phyloP scores from a whole-genome alignment of 2,797 vertebrate genomes.

The Oryzias sinensis region DNA sequence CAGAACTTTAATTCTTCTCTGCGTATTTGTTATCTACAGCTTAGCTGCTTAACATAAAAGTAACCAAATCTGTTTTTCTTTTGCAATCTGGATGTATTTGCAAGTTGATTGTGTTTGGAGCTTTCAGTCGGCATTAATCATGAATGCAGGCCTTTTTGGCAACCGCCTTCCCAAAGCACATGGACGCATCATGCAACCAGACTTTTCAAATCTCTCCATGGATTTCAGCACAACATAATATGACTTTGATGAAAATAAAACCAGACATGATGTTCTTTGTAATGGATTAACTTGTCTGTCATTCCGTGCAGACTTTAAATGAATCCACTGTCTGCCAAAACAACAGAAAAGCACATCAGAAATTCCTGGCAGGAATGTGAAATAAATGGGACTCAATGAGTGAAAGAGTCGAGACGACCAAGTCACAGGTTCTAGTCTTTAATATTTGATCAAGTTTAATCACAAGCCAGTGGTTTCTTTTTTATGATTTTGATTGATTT shows the following conservation, averaged over 20 bases:
- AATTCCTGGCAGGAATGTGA: constrained; percentile 31
- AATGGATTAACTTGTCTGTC: constrained; percentile 44
- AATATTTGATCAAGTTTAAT: constrained; percentile 30
- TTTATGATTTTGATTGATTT: constrained; percentile 12
- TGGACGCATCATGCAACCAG: constrained; percentile 30
- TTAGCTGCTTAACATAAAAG: constrained; percentile 19
- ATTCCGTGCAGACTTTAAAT: constrained; percentile 36
- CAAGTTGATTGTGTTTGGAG: constrained; percentile 43
- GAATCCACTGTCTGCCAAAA: constrained; percentile 23
- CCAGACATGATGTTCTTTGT: constrained; percentile 39
- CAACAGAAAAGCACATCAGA: constrained; percentile 26
- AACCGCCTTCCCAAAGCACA: constrained; percentile 18
- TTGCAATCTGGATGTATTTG: constrained; percentile 31
- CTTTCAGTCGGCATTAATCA: constrained; percentile 42
- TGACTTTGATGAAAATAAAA: constrained; percentile 42
- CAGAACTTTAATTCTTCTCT: constrained; percentile 16
- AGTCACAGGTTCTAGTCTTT: constrained; percentile 15
- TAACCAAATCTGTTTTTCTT: constrained; percentile 29
- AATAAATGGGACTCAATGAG: constrained; percentile 15
- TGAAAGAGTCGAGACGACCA: constrained; percentile 22
- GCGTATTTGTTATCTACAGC: constrained; percentile 25
- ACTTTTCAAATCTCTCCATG: constrained; percentile 33
- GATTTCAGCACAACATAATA: constrained; percentile 30
- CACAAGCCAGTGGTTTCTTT: background rate
- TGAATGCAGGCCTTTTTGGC: constrained; percentile 35